Evolutionary conservation across 2,888 invertebrate genomes (phyloP).

Genomic region (Eupithecia subumbrata): DNA sequence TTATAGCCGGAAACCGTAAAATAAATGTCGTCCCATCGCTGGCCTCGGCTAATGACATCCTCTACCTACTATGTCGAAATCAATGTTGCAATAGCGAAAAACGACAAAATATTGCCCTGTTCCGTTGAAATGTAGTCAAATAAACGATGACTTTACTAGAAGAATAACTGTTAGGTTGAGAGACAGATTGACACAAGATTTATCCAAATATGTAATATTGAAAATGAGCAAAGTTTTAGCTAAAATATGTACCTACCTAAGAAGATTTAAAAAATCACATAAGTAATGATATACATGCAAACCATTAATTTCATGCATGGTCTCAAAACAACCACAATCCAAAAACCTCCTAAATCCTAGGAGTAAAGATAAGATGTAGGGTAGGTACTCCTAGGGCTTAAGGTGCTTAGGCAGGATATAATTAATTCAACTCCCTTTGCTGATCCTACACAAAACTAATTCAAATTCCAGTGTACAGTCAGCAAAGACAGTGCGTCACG

Average conservation of each 20-base stretch:
- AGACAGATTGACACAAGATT: neutral
- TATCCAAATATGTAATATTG: neutral
- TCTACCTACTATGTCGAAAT: constrained; percentile 55
- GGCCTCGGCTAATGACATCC: constrained; percentile 77
- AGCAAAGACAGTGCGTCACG: constrained; percentile 47
- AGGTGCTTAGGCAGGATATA: neutral
- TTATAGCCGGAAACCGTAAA: constrained; percentile 84
- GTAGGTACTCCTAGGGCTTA: neutral
- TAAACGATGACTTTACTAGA: neutral
- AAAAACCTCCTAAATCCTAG: too few species aligned
- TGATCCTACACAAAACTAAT: neutral
- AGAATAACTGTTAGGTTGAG: neutral
- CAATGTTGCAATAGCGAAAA: constrained; percentile 48
- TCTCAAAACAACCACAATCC: neutral
- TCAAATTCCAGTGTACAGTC: constrained; percentile 10
- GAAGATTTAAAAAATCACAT: neutral
- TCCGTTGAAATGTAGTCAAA: neutral
- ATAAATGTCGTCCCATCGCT: constrained; percentile 83
- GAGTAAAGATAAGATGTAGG: too few species aligned
- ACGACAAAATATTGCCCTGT: constrained; percentile 8
- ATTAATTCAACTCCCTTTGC: neutral
- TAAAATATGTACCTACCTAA: neutral
- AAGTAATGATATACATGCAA: neutral
- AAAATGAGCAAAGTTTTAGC: neutral
- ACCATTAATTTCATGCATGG: neutral